Evolutionary conservation across 2,797 vertebrate species (phyloP).

Genomic region (Gobionotothen gibberifrons): DNA sequence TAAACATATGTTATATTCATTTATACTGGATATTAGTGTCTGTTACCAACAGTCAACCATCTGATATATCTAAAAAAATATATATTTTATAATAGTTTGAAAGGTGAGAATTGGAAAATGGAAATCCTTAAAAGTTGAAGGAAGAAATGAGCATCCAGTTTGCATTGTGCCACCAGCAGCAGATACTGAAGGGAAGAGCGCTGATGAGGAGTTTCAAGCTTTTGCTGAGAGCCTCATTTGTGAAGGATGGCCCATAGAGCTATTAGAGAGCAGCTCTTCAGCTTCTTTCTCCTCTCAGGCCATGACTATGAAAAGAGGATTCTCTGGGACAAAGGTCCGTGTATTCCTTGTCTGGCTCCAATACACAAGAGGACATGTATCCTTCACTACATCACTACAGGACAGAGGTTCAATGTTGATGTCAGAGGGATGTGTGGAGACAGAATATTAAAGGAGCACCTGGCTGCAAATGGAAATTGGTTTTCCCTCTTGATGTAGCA

Average conservation of each 20-base stretch:
- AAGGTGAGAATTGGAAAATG: background rate
- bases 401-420: background rate
- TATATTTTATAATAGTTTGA: background rate
- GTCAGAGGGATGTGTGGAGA: background rate
- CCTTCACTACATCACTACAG: slow-evolving; percentile 6
- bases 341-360: slow-evolving; percentile 86
- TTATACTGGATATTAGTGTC: no score
- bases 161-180: background rate
- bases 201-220: slow-evolving; percentile 56
- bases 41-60: no score
- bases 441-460: background rate
- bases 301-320: slow-evolving; percentile 83
- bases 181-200: slow-evolving; percentile 33
- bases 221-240: slow-evolving; percentile 56
- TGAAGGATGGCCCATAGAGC: slow-evolving; percentile 56
- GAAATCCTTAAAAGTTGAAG: background rate
- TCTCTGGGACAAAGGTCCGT: slow-evolving; percentile 58
- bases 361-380: slow-evolving; percentile 77
- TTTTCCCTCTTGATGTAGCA: background rate
- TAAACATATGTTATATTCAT: no score
- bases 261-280: slow-evolving; percentile 46
- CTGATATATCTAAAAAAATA: no score
- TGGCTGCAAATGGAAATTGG: no score
- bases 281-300: slow-evolving; percentile 50
- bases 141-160: background rate